Conservation (phyloP, 2,797 vertebrate species). For the Odontamblyopus lacepedii region DNA sequence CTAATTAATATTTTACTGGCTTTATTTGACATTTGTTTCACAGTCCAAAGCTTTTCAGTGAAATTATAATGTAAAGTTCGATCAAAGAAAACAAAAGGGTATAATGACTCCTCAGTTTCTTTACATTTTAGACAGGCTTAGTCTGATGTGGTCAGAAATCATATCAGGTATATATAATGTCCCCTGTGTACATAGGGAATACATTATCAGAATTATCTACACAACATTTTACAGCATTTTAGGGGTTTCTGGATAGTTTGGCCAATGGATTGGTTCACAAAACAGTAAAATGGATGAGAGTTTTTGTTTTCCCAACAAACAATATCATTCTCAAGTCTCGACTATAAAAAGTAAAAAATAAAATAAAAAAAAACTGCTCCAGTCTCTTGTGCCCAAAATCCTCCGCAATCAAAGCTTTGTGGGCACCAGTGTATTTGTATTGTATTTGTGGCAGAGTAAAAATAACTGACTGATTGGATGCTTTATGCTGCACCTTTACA, state of each 20-base stretch:
- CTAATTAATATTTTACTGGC: slow-evolving; percentile 3
- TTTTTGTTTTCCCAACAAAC: not conserved
- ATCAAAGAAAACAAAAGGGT: not conserved
- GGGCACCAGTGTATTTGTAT: not conserved
- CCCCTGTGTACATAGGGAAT: no score
- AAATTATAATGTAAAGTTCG: not conserved
- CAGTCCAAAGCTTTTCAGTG: not conserved
- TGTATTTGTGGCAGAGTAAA: slow-evolving; percentile 8
- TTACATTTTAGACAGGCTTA: not conserved
- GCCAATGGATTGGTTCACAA: not conserved
- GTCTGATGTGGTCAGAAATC: not conserved
- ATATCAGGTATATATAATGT: not conserved
- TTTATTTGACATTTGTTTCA: slow-evolving; percentile 11
- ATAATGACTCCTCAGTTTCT: not conserved
- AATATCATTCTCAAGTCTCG: not conserved
- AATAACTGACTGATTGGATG: slow-evolving; percentile 1
- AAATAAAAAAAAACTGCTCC: not conserved
- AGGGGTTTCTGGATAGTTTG: not conserved
- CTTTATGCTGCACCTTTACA: not conserved
- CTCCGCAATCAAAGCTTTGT: slow-evolving; percentile 7
- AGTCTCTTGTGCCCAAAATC: slow-evolving; percentile 2
- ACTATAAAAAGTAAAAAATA: not conserved
- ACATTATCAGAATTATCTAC: not conserved
- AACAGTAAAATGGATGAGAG: not conserved
- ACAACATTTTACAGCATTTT: not conserved